Evolutionary conservation across 2,888 invertebrate genomes (phyloP), one percentile per base, ranked within the genome.

Genomic region (Dynastes hyllus): DNA sequence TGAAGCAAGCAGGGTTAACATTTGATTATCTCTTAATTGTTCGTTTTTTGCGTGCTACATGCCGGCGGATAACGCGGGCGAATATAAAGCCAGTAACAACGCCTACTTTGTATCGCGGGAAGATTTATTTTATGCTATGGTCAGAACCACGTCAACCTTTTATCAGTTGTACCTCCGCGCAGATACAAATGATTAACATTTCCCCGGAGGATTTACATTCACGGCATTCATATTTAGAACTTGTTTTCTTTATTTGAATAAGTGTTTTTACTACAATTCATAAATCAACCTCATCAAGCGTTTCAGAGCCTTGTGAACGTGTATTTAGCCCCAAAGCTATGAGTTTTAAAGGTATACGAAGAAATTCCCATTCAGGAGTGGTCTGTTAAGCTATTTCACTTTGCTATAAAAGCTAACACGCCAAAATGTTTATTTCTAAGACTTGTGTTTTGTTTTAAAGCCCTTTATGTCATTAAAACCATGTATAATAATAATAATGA

Each of bases 131-230:
- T 61, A 45, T 45, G 45, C 27, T 50, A 45, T 61, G 73, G 27
- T 61, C 71, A 55, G 58, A 71, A 71, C 9, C 73, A 75, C 61
- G 73, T 63, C 73, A 75, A 75, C 73, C 73, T 75, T 75, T 75
- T 75, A 75, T 75, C 73, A 75, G 73, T 50, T 75, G 73, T 61
- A 61, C 63, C 40, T 45, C 27, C 61, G n/a, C 73, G 61, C 73
- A 63, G 73, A 75, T 75, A 75, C 73, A 75, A 75, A 75, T 75
- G 73, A 75, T 75, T 75, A 75, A 75, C 73, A 75, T 50, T 75
- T 27, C 58, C 29, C 73, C 40, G 16, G 4, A 45, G 61, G 73
- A 75, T 75, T 75, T 75, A 75, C 63, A n/a, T 61, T 58, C 61
- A 40, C 27, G 13, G 22, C 45, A 61, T 16, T 73, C 53, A 27